Evolutionary conservation across 2,113 vertebrate species (phyloP).

Genomic region (Lipophrys pholis): DNA sequence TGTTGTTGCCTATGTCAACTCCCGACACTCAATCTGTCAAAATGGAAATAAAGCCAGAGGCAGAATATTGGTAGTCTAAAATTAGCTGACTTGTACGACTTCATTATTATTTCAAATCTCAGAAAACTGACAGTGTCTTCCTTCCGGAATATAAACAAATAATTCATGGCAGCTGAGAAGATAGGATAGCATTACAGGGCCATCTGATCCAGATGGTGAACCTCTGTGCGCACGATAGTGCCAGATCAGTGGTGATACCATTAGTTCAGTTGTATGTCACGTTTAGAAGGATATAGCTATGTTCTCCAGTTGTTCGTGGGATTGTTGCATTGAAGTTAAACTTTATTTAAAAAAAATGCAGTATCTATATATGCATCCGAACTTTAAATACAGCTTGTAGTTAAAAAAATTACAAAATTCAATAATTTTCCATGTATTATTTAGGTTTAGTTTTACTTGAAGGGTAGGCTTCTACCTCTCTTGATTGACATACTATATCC

Average conservation of each 20-base stretch:
- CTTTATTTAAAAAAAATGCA: too few species aligned
- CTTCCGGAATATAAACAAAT: conserved; percentile 38
- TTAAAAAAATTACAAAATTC: too few species aligned
- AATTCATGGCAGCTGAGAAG: conserved; percentile 46
- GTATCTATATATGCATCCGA: too few species aligned
- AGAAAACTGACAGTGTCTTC: conserved; percentile 2
- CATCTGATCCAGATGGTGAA: conserved; percentile 42
- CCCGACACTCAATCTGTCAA: conserved; percentile 62
- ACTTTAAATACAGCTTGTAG: too few species aligned
- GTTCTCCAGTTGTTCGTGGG: neutral
- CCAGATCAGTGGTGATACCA: conserved; percentile 8
- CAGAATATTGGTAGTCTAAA: conserved; percentile 32
- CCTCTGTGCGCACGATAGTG: conserved; percentile 17
- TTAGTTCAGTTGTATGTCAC: neutral
- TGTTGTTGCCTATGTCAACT: conserved; percentile 48
- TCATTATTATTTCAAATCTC: conserved; percentile 11
- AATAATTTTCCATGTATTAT: too few species aligned
- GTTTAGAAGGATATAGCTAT: too few species aligned
- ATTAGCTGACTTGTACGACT: neutral
- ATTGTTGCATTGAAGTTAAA: too few species aligned
- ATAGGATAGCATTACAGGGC: conserved; percentile 10
- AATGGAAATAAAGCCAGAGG: conserved; percentile 42
- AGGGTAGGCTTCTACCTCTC: too few species aligned
- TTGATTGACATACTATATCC: too few species aligned
- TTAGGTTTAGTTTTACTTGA: too few species aligned